These are phyloP conservation scores for Sphinx pinastri DNA, from an alignment of 2,888 invertebrate species.

Conservation along the genomic window DNA sequence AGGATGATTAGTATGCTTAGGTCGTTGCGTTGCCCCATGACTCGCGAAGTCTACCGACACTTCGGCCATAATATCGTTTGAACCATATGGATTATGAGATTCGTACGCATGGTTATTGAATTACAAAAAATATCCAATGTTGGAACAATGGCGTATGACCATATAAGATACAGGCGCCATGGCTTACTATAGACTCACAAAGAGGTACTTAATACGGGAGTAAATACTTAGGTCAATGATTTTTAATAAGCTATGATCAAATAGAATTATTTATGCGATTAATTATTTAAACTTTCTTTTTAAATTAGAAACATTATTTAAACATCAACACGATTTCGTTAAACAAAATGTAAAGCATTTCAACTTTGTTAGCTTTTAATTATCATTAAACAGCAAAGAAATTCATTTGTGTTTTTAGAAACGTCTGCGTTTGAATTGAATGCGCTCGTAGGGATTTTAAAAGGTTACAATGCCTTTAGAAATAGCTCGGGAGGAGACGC, in stretches of 20 bases:
- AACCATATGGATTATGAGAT: neutral
- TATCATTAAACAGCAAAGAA: neutral
- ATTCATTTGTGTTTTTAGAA: constrained; percentile 12
- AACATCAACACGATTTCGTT: neutral
- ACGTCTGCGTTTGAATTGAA: constrained; percentile 16
- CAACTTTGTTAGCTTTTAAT: neutral
- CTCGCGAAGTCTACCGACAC: neutral
- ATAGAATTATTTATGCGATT: neutral
- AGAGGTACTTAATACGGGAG: constrained; percentile 1
- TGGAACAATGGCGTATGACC: neutral
- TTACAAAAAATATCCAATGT: neutral
- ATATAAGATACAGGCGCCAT: neutral
- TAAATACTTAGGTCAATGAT: neutral
- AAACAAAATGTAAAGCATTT: neutral
- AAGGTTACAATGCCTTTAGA: constrained; percentile 17
- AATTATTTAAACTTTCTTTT: too few relatives aligned
- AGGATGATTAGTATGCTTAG: neutral
- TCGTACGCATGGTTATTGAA: neutral
- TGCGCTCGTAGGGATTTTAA: constrained; percentile 21
- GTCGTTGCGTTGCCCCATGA: neutral
- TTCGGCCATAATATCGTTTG: constrained; percentile 2
- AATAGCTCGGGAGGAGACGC: constrained; percentile 22
- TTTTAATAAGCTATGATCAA: neutral
- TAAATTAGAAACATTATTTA: neutral
- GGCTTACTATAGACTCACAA: neutral